Conservation (phyloP, 2,113 vertebrate genomes). For the Oncorhynchus keta region DNA sequence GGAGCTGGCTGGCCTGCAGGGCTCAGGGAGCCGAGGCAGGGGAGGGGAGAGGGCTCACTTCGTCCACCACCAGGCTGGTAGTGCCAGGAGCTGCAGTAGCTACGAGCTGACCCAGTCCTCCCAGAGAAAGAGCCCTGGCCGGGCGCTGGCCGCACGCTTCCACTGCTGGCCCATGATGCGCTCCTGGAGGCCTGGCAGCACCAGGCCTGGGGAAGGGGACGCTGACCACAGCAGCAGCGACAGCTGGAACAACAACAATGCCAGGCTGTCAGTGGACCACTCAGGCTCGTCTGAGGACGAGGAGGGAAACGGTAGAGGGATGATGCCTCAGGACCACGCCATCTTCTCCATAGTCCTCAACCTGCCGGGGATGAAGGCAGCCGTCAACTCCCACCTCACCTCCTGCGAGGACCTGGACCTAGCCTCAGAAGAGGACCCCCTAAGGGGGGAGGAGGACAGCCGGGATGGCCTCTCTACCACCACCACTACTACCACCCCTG, state of each 20-base stretch:
- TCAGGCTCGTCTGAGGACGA: conserved; percentile 97
- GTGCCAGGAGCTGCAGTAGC: conserved; percentile 89
- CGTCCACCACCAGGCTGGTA: conserved; percentile 81
- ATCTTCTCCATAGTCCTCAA: conserved; percentile 96
- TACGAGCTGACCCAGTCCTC: conserved; percentile 83
- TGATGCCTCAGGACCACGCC: conserved; percentile 82
- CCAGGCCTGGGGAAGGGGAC: conserved; percentile 72
- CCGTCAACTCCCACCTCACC: conserved; percentile 85
- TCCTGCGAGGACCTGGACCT: conserved; percentile 83
- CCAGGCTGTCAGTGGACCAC: conserved; percentile 85
- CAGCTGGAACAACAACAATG: conserved; percentile 95
- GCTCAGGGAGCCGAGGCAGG: conserved; percentile 71
- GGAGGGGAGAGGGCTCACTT: conserved; percentile 69
- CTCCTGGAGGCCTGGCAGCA: conserved; percentile 79
- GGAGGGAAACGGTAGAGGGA: conserved; percentile 70
- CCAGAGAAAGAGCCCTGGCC: conserved; percentile 64
- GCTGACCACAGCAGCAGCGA: conserved; percentile 92
- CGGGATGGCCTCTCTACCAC: conserved; percentile 63
- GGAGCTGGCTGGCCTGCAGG: conserved; percentile 91
- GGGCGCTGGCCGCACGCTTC: conserved; percentile 77
- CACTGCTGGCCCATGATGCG: conserved; percentile 85
- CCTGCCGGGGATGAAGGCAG: conserved; percentile 87
- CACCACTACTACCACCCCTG: conserved; percentile 22
- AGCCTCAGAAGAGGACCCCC: conserved; percentile 79
- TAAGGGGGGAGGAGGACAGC: conserved; percentile 67